Percentiles rank a stretch among this genome's conserved stretches.
Evolutionary conservation across 1,140 invertebrate genomes (phyloP).

Genomic region (Holotrichia oblita): DNA sequence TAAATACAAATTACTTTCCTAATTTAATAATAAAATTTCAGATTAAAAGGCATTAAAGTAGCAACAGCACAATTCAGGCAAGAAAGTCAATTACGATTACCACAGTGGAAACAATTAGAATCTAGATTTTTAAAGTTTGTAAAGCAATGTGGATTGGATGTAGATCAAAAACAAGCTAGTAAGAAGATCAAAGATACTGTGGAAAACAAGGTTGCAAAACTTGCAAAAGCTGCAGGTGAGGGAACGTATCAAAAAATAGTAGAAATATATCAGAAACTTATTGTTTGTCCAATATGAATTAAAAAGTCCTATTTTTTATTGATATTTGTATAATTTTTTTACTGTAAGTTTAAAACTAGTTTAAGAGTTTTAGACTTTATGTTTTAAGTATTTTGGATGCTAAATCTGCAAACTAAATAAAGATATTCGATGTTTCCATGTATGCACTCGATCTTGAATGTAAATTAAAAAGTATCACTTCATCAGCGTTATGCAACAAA

Average conservation of each 20-base stretch:
- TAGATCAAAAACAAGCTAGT: not conserved
- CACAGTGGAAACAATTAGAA: constrained; percentile 60
- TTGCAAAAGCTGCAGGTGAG: not conserved
- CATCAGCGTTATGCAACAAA: no score
- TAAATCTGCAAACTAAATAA: no score
- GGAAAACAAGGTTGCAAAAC: not conserved
- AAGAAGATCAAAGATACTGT: not conserved
- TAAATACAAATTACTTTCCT: not conserved
- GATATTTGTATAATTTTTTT: no score
- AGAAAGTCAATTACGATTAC: constrained; percentile 60
- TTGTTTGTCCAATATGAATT: no score
- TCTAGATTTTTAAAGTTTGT: constrained; percentile 59
- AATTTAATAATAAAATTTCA: constrained; percentile 43
- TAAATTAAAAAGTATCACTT: no score
- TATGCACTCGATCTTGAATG: no score
- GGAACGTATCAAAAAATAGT: not conserved
- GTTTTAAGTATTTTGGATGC: no score
- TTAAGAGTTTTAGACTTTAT: no score
- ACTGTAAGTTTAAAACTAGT: no score
- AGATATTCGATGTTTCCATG: no score
- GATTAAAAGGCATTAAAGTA: constrained; percentile 57
- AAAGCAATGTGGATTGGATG: constrained; percentile 38
- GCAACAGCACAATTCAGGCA: constrained; percentile 58
- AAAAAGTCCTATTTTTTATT: no score
- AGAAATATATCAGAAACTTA: no score